These are phyloP conservation scores for Dyspetes luteomarginatus DNA, from an alignment of 2,888 invertebrate species.

Conservation along the genomic window DNA sequence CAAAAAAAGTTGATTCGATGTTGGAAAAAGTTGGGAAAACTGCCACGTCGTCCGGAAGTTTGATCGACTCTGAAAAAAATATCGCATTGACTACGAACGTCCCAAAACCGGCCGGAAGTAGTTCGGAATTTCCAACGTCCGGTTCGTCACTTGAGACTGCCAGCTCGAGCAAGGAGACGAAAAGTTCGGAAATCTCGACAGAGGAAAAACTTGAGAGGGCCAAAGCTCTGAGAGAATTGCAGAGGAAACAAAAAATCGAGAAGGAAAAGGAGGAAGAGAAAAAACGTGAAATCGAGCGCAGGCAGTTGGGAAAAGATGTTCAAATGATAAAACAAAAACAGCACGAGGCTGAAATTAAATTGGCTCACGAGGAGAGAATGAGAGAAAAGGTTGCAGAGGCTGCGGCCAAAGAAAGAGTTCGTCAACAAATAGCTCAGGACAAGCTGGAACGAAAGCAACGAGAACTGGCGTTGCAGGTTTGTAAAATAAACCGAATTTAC, in stretches of 20 bases:
- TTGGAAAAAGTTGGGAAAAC: slow-evolving; percentile 84
- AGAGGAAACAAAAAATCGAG: slow-evolving; percentile 85
- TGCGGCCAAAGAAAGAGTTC: slow-evolving; percentile 90
- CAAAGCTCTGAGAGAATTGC: slow-evolving; percentile 87
- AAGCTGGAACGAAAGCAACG: slow-evolving; percentile 88
- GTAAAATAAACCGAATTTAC: too few relatives aligned
- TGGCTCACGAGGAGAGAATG: slow-evolving; percentile 89
- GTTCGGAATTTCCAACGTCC: neutral
- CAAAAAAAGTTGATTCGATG: slow-evolving; percentile 87
- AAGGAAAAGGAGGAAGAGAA: slow-evolving; percentile 88
- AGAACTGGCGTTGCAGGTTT: slow-evolving; percentile 75
- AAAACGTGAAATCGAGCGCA: slow-evolving; percentile 89
- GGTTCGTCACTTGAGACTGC: neutral
- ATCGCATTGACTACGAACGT: neutral
- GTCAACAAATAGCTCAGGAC: slow-evolving; percentile 94
- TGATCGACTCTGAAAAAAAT: slow-evolving; percentile 75
- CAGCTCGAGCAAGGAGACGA: neutral
- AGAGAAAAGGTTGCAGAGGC: slow-evolving; percentile 91
- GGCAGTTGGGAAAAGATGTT: slow-evolving; percentile 89
- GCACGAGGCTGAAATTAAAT: slow-evolving; percentile 90
- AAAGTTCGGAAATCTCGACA: slow-evolving; percentile 29
- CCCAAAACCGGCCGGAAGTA: neutral
- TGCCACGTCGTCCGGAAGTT: slow-evolving; percentile 67
- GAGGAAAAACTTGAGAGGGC: slow-evolving; percentile 88
- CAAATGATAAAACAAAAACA: slow-evolving; percentile 90